Evolutionary conservation across 2,113 vertebrate genomes (phyloP).

Genomic region (Grus americana): DNA sequence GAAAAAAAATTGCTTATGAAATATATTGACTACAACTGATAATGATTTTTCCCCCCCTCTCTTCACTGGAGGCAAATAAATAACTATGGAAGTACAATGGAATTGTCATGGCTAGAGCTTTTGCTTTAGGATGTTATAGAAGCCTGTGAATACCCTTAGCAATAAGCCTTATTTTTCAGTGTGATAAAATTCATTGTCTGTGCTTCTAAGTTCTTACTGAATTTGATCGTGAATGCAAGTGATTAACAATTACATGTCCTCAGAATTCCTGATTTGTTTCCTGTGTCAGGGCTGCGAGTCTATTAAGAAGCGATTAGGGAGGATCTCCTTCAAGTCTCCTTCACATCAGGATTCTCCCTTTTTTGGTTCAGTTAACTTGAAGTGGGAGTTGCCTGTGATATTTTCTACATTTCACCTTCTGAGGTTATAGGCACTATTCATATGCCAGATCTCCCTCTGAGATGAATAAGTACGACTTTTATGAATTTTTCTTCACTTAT

Average conservation of each 20-base stretch:
- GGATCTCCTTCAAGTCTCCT: conserved; percentile 83
- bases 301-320: conserved; percentile 81
- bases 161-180: conserved; percentile 31
- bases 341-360: conserved; percentile 78
- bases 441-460: conserved; percentile 77
- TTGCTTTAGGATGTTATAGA: conserved; percentile 7
- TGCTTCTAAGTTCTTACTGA: conserved; percentile 51
- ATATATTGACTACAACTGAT: conserved; percentile 51
- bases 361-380: conserved; percentile 83
- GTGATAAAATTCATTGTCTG: conserved; percentile 59
- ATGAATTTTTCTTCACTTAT: conserved; percentile 83
- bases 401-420: conserved; percentile 81
- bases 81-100: conserved; percentile 7
- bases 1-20: conserved; percentile 53
- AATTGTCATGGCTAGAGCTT: conserved; percentile 28
- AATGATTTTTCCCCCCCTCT: not conserved
- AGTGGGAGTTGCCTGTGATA: conserved; percentile 82
- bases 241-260: conserved; percentile 77
- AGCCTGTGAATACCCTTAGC: conserved; percentile 15
- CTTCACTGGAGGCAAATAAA: conserved; percentile 58
- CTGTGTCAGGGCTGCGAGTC: conserved; percentile 69
- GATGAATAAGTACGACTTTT: conserved; percentile 82
- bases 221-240: conserved; percentile 66
- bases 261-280: conserved; percentile 80
- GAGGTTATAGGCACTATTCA: conserved; percentile 81